A percentile compares a stretch with the other conserved stretches of the same genome.
These are phyloP conservation scores for Drosophila navojoa DNA, from an alignment of 1,140 invertebrate species.

Conservation along the genomic window DNA sequence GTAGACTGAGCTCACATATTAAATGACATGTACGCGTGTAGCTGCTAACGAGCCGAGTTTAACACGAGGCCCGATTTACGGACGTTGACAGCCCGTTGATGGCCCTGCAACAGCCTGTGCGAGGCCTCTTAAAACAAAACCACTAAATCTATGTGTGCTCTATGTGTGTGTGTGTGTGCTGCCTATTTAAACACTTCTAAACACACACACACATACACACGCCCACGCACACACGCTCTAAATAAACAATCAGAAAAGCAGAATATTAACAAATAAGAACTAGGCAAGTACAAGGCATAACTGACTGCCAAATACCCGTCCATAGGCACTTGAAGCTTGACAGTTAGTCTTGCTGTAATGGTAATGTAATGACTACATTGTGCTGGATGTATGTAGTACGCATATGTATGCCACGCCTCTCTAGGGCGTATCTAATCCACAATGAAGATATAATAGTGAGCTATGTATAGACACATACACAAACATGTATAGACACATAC, in stretches of 20 bases:
- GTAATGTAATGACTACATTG: too few species aligned
- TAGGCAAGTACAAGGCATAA: too few species aligned
- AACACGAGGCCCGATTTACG: constrained; percentile 57
- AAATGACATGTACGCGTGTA: constrained; percentile 52
- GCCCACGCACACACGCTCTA: constrained; percentile 32
- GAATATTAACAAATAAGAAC: constrained; percentile 56
- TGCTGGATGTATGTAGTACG: too few species aligned
- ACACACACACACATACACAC: constrained; percentile 16
- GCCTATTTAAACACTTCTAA: constrained; percentile 70
- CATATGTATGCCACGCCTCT: too few species aligned
- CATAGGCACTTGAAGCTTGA: too few species aligned
- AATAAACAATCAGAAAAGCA: constrained; percentile 63
- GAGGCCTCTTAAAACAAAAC: constrained; percentile 44
- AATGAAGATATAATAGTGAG: too few species aligned
- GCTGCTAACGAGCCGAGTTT: constrained; percentile 46
- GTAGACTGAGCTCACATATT: constrained; percentile 52
- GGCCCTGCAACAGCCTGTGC: constrained; percentile 2
- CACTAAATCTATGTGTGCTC: constrained; percentile 29
- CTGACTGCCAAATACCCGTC: too few species aligned
- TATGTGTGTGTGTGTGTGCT: constrained; percentile 20
- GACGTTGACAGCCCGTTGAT: constrained; percentile 25
- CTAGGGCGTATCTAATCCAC: too few species aligned
- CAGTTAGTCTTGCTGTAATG: too few species aligned
- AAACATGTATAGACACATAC: too few species aligned
- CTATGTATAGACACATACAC: too few species aligned